Conservation (phyloP, 2,797 vertebrate species). For the Trachops cirrhosus region DNA sequence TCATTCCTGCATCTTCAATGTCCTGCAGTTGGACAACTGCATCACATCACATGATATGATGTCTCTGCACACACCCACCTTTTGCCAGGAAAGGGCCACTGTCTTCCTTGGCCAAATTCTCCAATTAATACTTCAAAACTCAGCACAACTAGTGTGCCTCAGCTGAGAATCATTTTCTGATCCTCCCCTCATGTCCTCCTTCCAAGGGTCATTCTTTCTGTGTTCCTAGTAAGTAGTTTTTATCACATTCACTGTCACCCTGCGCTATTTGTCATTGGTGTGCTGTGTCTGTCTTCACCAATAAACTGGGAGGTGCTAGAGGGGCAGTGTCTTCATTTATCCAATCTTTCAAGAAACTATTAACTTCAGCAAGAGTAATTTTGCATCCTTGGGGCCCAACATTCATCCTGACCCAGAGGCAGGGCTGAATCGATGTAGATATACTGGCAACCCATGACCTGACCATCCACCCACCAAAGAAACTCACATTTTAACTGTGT, state of each 20-base stretch:
- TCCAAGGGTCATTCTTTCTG: background rate
- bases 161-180: background rate
- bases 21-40: accelerated
- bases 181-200: background rate
- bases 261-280: background rate
- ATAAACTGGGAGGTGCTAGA: background rate
- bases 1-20: background rate
- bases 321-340: background rate
- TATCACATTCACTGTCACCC: background rate
- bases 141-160: accelerated
- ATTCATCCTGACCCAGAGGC: background rate
- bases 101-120: background rate
- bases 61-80: accelerated
- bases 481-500: background rate
- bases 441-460: accelerated
- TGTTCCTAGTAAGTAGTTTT: background rate
- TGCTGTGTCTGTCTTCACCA: background rate
- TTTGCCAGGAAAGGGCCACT: background rate
- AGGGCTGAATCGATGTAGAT: no score
- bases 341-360: background rate
- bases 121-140: background rate
- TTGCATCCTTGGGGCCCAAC: background rate
- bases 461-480: background rate
- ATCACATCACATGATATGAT: accelerated
- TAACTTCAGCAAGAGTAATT: background rate